These are phyloP conservation scores for Saguinus imperator DNA, from an alignment of 2,113 vertebrate species.

Conservation along the genomic window DNA sequence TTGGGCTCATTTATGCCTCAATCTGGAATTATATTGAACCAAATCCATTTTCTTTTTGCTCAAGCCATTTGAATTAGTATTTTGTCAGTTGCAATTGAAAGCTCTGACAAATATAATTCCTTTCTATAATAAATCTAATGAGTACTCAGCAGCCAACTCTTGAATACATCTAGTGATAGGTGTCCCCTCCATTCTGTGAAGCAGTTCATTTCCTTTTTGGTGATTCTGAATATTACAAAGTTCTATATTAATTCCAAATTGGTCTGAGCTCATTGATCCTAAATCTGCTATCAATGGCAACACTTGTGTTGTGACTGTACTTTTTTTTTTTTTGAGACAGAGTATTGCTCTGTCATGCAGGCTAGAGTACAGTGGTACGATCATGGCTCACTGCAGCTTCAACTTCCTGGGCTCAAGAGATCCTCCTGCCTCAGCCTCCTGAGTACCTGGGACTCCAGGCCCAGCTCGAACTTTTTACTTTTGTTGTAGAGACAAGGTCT, in stretches of 20 bases:
- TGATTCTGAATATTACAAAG: background rate
- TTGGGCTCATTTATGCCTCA: background rate
- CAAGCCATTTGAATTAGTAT: background rate
- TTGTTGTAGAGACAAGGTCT: no score
- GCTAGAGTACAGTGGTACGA: no score
- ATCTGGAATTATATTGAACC: background rate
- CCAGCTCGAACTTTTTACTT: no score
- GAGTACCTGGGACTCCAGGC: no score
- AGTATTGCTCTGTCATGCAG: no score
- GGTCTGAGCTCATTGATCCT: background rate
- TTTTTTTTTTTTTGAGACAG: background rate
- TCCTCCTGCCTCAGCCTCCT: no score
- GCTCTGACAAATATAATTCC: background rate
- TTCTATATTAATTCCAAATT: background rate
- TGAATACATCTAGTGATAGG: background rate
- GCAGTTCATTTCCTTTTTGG: background rate
- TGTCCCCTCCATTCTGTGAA: background rate
- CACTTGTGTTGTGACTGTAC: background rate
- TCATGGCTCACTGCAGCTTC: no score
- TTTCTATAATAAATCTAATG: background rate
- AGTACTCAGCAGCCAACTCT: background rate
- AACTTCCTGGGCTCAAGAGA: no score
- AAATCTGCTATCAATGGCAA: background rate
- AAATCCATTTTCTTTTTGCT: background rate
- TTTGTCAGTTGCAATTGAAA: background rate